phyloP scores from a whole-genome alignment of 2,113 vertebrate species.

The Chamaea fasciata region DNA sequence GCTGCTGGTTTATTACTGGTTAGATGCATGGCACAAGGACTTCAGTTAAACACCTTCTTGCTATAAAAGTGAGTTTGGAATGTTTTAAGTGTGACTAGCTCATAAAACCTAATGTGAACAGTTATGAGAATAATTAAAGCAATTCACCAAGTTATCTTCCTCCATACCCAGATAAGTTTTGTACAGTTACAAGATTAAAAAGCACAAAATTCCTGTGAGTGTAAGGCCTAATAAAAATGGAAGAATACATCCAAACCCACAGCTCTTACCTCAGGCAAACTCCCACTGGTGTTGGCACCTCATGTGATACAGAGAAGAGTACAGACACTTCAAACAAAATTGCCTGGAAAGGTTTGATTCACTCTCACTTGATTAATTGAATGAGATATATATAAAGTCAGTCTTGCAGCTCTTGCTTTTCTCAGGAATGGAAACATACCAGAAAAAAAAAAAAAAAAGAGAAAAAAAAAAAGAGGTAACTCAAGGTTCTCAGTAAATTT shows the following conservation, averaged over 20 bases:
- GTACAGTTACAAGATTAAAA: conserved; percentile 53
- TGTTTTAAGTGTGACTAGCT: background rate
- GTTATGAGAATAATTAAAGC: conserved; percentile 29
- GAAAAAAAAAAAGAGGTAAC: background rate
- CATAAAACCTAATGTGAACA: background rate
- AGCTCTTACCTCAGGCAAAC: conserved; percentile 60
- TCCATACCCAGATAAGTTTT: conserved; percentile 6
- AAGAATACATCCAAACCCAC: conserved; percentile 61
- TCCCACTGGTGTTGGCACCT: conserved; percentile 64
- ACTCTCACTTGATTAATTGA: conserved; percentile 54
- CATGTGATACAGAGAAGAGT: conserved; percentile 42
- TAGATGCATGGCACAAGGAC: background rate
- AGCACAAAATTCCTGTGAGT: conserved; percentile 53
- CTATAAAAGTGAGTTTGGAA: background rate
- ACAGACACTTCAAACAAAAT: conserved; percentile 60
- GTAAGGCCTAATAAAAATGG: conserved; percentile 62
- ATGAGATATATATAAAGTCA: conserved; percentile 23
- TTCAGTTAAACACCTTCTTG: background rate
- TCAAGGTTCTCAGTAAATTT: background rate
- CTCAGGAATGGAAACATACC: conserved; percentile 17
- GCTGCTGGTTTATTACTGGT: background rate
- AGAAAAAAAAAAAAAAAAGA: background rate
- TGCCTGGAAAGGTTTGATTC: conserved; percentile 61
- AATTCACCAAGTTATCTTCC: conserved; percentile 29
- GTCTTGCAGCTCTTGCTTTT: conserved; percentile 28